Percentiles rank a stretch among this genome's conserved stretches.
Conservation (phyloP, 2,888 invertebrate genomes). For the Lepeophtheirus nordmannii region DNA sequence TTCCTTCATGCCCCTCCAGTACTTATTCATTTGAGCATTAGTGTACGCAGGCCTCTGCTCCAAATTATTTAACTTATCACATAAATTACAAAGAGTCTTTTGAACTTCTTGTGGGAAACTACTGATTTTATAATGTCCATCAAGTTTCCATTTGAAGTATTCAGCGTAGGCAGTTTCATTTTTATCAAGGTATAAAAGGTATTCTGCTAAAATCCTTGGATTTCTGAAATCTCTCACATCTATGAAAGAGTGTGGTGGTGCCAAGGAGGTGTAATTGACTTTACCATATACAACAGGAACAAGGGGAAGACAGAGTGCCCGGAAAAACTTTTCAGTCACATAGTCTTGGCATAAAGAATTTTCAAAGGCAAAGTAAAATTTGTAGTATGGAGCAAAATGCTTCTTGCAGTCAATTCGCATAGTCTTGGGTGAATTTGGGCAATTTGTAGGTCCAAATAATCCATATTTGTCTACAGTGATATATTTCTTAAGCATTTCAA, state of each 20-base stretch:
- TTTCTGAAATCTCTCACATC: not conserved
- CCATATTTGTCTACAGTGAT: not conserved
- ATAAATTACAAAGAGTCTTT: not conserved
- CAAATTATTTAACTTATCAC: not conserved
- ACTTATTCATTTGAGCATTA: not conserved
- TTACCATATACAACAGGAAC: not conserved
- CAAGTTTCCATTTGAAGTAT: not conserved
- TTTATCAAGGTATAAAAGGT: not conserved
- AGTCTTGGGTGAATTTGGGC: not conserved
- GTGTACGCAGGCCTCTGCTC: not conserved
- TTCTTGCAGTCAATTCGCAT: not conserved
- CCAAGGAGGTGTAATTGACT: not conserved
- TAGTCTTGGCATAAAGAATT: not conserved
- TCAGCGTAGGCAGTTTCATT: not conserved
- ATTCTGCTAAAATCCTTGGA: not conserved
- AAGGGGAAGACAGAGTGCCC: not conserved
- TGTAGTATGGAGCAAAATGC: not conserved
- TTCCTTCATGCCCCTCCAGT: not conserved
- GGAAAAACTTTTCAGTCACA: not conserved
- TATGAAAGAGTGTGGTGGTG: not conserved
- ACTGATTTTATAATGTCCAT: not conserved
- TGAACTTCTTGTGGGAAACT: not conserved
- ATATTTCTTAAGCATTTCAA: not conserved
- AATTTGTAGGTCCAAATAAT: not conserved
- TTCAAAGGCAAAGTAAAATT: conserved; percentile 2